Conservation (phyloP, 2,113 vertebrate genomes). For the Strix uralensis region DNA sequence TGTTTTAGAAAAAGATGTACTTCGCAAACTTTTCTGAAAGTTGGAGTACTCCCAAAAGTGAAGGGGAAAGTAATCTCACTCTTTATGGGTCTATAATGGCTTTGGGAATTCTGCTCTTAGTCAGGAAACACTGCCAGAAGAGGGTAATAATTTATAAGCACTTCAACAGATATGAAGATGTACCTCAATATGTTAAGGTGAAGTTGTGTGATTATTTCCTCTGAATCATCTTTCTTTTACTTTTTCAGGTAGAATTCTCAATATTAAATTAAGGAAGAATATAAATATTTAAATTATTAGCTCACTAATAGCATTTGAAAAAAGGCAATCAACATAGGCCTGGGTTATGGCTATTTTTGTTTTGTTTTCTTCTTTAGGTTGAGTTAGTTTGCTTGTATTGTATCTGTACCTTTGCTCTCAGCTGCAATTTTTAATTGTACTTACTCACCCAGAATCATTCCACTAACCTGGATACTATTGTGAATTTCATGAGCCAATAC, state of each 20-base stretch:
- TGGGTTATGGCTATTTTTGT: neutral
- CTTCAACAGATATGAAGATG: neutral
- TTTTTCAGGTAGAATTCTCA: neutral
- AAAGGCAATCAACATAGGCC: accelerated
- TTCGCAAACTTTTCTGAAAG: neutral
- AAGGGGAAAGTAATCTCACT: neutral
- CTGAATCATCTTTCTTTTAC: neutral
- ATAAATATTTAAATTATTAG: neutral
- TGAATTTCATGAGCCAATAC: neutral
- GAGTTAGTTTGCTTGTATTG: neutral
- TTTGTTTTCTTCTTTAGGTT: neutral
- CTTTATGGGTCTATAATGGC: neutral
- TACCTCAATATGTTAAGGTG: neutral
- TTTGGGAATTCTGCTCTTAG: neutral
- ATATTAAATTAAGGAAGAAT: neutral
- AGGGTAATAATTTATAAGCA: neutral
- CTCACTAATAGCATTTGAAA: neutral
- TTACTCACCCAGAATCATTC: neutral
- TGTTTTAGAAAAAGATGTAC: neutral
- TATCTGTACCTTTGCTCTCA: neutral
- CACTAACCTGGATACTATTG: neutral
- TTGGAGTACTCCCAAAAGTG: neutral
- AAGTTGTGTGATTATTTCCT: neutral
- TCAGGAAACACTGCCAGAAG: neutral
- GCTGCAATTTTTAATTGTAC: neutral